Evolutionary conservation across 2,888 invertebrate species (phyloP), one percentile per base, ranked within the genome.

Genomic region (Drosophila subsilvestris): DNA sequence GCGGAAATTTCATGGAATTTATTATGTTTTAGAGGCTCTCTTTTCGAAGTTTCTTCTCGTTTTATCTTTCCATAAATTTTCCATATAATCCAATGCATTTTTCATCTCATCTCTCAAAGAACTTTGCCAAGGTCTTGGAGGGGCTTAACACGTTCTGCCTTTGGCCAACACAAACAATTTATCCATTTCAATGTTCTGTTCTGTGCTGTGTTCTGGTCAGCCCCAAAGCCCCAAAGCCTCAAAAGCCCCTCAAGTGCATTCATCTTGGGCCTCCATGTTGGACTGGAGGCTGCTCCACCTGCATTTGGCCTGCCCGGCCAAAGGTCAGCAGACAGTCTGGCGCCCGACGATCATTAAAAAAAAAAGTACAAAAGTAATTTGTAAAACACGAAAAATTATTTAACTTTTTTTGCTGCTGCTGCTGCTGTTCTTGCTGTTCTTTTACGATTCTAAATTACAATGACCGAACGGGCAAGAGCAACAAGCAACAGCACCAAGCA

Each of bases 301-400:
- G 71, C 75, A 71, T 43, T 74, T 57, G 68, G 61, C 42, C 25
- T 51, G 82, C 43, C 27, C 54, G 80, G 88, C 67, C 81, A 85
- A 88, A 85, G 88, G 86, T 88, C 88, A 85, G 65, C 79, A 85
- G 85, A 85, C 85, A 65, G 75, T 65, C 76, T 69, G 88, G 88
- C 88, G 85, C 86, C 84, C 68, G 63, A 72, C 59, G 71, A 76
- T 86, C 85, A 86, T 85, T 86, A 88, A 84, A 82, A 57, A 58
- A 50, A 65, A 54, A 59, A 60, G 63, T 76, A 79, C 71, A 51
- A 81, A 86, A 74, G 87, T 86, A 83, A 87, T 83, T 88, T 84
- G 78, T 88, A 80, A 84, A 86, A 86, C 78, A 86, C 74, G 74
- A 83, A 82, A 81, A 85, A 69, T 76, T 62, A 80, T 86, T 78